A percentile compares a stretch with the other conserved stretches of the same genome.
Evolutionary conservation across 2,797 vertebrate genomes (phyloP).

Genomic region (Chaenodraco wilsoni): DNA sequence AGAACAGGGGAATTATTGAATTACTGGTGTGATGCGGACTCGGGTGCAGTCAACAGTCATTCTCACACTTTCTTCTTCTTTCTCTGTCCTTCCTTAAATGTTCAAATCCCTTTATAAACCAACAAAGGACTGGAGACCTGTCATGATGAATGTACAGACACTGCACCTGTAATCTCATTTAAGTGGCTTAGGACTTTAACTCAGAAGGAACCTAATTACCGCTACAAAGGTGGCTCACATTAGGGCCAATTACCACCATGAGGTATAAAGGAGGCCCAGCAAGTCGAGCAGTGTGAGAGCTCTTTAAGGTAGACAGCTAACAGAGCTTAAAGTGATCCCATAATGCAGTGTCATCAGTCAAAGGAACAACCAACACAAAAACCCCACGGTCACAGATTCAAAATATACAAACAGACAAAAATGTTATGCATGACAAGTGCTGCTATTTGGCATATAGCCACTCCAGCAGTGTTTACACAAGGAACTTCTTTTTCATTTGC

Average conservation of each 20-base stretch:
- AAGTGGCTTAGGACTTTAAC: not conserved
- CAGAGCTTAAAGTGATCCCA: not conserved
- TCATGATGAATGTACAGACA: not conserved
- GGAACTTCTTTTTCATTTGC: constrained; percentile 30
- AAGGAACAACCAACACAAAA: not conserved
- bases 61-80: no score
- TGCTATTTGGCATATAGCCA: constrained; percentile 44
- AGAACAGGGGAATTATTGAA: constrained; percentile 23
- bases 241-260: not conserved
- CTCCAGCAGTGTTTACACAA: constrained; percentile 40
- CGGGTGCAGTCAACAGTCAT: not conserved
- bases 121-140: not conserved
- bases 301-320: not conserved
- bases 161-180: not conserved
- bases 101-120: not conserved
- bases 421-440: constrained; percentile 25
- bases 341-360: not conserved
- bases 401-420: constrained; percentile 27
- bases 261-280: not conserved
- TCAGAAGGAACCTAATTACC: not conserved
- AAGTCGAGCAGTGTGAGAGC: not conserved
- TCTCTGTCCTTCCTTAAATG: not conserved
- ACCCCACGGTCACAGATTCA: not conserved
- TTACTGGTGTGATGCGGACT: constrained; percentile 27
- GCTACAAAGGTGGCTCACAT: constrained; percentile 2